These are phyloP conservation scores for Lasioglossum pauxillum DNA, from an alignment of 2,888 invertebrate genomes.

Conservation along the genomic window DNA sequence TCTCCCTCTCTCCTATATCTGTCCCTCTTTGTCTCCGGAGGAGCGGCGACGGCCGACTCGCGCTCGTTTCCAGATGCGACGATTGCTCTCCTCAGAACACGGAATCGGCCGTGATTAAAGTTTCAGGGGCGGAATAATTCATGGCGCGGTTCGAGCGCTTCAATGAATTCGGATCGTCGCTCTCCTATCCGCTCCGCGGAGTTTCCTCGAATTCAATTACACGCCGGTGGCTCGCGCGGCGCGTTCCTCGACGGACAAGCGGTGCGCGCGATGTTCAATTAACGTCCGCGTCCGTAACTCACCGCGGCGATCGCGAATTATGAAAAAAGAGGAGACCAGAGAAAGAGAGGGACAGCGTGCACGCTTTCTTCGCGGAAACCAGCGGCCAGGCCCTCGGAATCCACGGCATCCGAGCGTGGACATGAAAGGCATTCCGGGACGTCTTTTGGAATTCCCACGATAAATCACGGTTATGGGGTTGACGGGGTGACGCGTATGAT, in stretches of 20 bases:
- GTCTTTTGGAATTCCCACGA: conserved; percentile 83
- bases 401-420: conserved; percentile 4
- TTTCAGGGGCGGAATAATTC: conserved; percentile 65
- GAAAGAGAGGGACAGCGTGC: background rate
- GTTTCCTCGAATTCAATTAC: conserved; percentile 40
- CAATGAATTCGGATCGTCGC: conserved; percentile 61
- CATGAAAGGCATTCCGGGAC: conserved; percentile 69
- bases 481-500: conserved; percentile 84
- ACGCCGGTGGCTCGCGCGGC: conserved; percentile 12
- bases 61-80: conserved; percentile 62
- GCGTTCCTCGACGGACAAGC: conserved; percentile 4
- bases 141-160: conserved; percentile 64
- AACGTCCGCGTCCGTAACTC: conserved; percentile 20
- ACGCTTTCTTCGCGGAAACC: conserved; percentile 6
- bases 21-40: conserved; percentile 10
- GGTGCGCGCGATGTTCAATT: conserved; percentile 30
- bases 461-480: conserved; percentile 84
- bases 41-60: conserved; percentile 32
- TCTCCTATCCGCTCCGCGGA: conserved; percentile 24
- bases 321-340: conserved; percentile 15
- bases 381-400: background rate
- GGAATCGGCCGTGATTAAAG: conserved; percentile 61
- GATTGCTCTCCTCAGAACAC: conserved; percentile 58
- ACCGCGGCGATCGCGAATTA: background rate
- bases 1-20: background rate